These are phyloP conservation scores for Recurvirostra avosetta DNA, from an alignment of 2,113 vertebrate species.

Conservation along the genomic window DNA sequence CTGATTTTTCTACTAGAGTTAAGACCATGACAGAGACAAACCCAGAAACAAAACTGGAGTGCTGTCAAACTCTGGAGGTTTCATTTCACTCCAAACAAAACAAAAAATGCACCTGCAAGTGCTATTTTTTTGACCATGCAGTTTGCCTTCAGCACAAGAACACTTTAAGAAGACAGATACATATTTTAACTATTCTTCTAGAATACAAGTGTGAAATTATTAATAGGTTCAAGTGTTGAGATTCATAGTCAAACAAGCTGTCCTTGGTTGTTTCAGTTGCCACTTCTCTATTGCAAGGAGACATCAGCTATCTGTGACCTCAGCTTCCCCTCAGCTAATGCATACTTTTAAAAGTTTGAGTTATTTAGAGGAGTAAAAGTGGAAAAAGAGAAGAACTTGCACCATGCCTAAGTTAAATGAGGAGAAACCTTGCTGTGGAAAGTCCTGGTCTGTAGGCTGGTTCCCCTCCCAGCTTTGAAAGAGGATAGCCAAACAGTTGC, in stretches of 20 bases:
- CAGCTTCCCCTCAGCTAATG: not conserved
- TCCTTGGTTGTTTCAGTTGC: not conserved
- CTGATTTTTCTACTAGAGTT: not conserved
- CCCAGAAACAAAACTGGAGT: not conserved
- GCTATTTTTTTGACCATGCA: not conserved
- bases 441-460: not conserved
- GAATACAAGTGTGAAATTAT: not conserved
- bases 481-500: not conserved
- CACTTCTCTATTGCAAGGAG: not conserved
- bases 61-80: not conserved
- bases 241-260: not conserved
- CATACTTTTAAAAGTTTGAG: not conserved
- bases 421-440: not conserved
- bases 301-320: not conserved
- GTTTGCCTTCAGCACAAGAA: not conserved
- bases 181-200: not conserved
- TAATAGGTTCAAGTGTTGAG: not conserved
- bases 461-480: not conserved
- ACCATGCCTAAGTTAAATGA: rapidly evolving
- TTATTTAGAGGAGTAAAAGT: not conserved
- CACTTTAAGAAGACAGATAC: not conserved
- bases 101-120: not conserved
- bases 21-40: not conserved
- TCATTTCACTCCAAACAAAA: not conserved
- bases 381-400: not conserved